phyloP scores from a whole-genome alignment of 2,888 invertebrate species.

The Creontiades dilutus region DNA sequence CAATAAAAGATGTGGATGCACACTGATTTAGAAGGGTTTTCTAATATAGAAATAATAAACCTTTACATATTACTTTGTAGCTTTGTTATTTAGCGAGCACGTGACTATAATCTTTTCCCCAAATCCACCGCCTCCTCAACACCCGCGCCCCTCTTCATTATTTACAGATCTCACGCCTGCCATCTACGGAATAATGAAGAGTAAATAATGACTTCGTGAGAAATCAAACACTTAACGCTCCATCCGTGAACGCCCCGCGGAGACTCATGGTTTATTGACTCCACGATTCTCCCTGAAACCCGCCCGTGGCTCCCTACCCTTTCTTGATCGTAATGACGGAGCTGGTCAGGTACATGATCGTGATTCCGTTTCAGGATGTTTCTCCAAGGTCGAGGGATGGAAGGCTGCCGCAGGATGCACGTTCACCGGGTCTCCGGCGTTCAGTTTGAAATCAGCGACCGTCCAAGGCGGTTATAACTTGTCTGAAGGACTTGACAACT shows the following conservation, averaged over 20 bases:
- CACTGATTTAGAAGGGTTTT: too few species aligned
- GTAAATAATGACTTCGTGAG: slow-evolving; percentile 1
- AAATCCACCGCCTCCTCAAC: too few species aligned
- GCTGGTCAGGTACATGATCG: slow-evolving; percentile 33
- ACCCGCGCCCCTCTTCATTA: neutral
- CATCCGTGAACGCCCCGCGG: neutral
- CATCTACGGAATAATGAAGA: neutral
- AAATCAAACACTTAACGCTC: neutral
- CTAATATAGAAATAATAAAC: neutral
- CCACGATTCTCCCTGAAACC: neutral
- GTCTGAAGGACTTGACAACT: neutral
- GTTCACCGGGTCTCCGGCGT: neutral
- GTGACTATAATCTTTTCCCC: neutral
- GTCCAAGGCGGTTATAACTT: neutral
- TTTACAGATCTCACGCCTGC: neutral
- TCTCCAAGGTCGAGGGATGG: slow-evolving; percentile 39
- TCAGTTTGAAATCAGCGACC: slow-evolving; percentile 3
- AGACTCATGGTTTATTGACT: slow-evolving; percentile 22
- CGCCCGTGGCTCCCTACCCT: neutral
- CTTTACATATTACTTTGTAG: neutral
- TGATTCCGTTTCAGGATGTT: slow-evolving; percentile 56
- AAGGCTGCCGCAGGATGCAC: neutral
- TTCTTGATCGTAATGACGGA: slow-evolving; percentile 40
- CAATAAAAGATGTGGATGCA: too few species aligned
- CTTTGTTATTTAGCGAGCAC: neutral